Conservation (phyloP, 2,113 vertebrate species). For the Origma solitaria region DNA sequence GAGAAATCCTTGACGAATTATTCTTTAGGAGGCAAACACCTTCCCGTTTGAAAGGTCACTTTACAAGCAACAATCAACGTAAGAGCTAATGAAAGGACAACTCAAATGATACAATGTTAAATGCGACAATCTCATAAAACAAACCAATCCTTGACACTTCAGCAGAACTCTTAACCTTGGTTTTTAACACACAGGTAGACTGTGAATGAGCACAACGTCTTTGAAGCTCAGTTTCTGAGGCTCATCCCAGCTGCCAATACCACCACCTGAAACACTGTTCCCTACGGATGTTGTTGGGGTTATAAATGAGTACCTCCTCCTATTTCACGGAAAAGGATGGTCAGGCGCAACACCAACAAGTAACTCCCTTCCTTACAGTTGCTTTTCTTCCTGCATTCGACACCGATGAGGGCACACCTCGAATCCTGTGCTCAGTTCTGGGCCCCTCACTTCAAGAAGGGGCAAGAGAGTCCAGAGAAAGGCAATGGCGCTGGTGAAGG, state of each 20-base stretch:
- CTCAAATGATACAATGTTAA: accelerated
- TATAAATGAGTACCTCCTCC: background rate
- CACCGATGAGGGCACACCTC: background rate
- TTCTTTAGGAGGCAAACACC: background rate
- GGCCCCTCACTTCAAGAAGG: background rate
- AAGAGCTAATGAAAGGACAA: accelerated
- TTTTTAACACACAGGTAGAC: background rate
- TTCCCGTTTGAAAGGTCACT: background rate
- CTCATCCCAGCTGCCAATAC: accelerated
- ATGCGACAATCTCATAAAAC: background rate
- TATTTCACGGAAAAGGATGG: accelerated
- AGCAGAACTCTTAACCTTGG: background rate
- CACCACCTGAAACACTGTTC: accelerated
- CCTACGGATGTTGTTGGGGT: accelerated
- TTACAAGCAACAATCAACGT: accelerated
- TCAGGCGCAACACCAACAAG: too few species aligned
- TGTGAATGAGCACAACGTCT: accelerated
- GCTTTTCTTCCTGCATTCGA: background rate
- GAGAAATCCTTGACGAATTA: background rate
- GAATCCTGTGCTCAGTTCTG: background rate
- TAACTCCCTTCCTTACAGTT: accelerated
- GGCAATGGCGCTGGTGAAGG: background rate
- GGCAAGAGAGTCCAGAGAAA: accelerated
- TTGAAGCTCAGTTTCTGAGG: accelerated
- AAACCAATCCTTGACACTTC: background rate